A percentile compares a stretch with the other conserved stretches of the same genome.
Conservation (phyloP, 2,113 vertebrate species). For the Otis tarda region DNA sequence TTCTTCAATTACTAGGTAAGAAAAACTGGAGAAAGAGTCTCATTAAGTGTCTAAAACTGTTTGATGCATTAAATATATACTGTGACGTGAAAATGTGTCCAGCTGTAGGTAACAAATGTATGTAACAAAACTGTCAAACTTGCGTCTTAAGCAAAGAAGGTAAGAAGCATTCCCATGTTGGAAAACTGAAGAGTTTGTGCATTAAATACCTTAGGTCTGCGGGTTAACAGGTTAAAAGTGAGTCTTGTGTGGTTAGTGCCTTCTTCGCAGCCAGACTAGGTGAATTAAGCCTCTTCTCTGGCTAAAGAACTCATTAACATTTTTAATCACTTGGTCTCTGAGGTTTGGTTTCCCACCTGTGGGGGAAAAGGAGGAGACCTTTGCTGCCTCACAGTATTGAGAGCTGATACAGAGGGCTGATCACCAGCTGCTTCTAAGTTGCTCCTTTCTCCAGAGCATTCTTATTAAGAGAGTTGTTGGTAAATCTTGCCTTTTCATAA, state of each 20-base stretch:
- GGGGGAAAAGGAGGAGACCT: not conserved
- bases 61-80: not conserved
- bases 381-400: not conserved
- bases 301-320: not conserved
- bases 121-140: not conserved
- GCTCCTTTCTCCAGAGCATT: not conserved
- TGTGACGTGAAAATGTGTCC: not conserved
- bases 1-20: not conserved
- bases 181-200: not conserved
- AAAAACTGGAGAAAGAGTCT: not conserved
- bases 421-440: not conserved
- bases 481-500: not conserved
- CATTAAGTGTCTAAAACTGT: not conserved
- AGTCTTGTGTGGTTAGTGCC: not conserved
- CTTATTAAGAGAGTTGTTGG: not conserved
- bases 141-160: not conserved
- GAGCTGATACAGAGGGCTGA: not conserved
- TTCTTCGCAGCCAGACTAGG: not conserved
- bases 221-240: not conserved
- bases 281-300: not conserved
- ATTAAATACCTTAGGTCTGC: not conserved
- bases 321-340: not conserved
- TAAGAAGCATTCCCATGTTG: not conserved
- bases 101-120: not conserved
- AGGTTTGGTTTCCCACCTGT: not conserved